phyloP scores from a whole-genome alignment of 2,113 vertebrate species.

The Ammospiza caudacuta region DNA sequence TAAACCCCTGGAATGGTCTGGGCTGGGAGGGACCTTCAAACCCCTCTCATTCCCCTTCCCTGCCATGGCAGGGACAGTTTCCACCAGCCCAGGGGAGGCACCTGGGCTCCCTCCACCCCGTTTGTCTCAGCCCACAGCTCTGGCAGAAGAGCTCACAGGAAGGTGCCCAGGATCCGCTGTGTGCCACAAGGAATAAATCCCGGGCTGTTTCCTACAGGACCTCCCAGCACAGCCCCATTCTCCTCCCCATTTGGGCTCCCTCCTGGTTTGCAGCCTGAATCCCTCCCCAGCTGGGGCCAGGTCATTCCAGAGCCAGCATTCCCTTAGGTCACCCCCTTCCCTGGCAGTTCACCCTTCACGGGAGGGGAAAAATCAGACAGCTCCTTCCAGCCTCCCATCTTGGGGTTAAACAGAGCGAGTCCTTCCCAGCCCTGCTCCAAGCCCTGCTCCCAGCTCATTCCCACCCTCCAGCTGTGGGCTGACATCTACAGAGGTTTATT shows the following conservation, averaged over 20 bases:
- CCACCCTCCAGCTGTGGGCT: background rate
- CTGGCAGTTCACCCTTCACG: background rate
- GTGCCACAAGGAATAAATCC: background rate
- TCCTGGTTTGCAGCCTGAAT: background rate
- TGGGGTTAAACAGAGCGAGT: background rate
- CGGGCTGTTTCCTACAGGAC: background rate
- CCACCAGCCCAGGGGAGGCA: background rate
- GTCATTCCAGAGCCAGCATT: background rate
- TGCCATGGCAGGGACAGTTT: background rate
- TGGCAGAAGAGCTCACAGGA: background rate
- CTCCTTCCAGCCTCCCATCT: background rate
- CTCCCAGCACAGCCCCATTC: accelerated
- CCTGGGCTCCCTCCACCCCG: background rate
- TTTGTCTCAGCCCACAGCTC: background rate
- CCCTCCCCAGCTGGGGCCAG: background rate
- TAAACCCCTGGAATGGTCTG: background rate
- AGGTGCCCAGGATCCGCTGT: accelerated
- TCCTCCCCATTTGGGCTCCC: background rate
- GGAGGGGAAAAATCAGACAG: background rate
- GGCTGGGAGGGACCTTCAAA: background rate
- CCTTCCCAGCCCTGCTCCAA: background rate
- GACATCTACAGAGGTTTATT: accelerated
- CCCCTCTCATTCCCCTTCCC: too few species aligned
- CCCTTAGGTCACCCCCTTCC: background rate
- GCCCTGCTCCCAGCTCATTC: background rate